Base-by-base conservation (phyloP, 2,797 vertebrate genomes). In the Dipus sagitta region DNA sequence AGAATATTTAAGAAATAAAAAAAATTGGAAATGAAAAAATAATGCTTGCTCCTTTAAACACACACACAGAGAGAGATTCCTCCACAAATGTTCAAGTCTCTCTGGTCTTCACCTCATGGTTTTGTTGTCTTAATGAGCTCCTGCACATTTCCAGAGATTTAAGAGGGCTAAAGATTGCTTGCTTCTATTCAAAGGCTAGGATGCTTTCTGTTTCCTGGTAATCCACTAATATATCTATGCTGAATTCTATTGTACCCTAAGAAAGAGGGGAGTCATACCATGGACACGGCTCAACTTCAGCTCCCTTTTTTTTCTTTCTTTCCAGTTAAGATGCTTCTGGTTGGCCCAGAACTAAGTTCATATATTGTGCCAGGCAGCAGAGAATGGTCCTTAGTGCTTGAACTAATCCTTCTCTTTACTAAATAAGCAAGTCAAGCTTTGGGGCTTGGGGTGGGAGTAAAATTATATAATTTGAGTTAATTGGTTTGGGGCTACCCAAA, bases 381-480 rank as follows among this genome's bases (percentile, higher is more conserved):
- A 96, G 96, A 92, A 97, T 88, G 92, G 0, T 94, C 95, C 97
- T 97, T 92, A 97, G 97, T 95, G 92, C 96, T 97, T 89, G 1
- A 0, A 0, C 96, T 98, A 98, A 98, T 98, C 98, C 98, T 93
- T 87, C 96, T 97, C 98, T 97, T 96, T 96, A 96, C 95, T 98
- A 97, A 98, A 98, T 96, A 97, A 97, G 97, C 96, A 97, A 98
- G 98, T 98, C 97, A 97, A 97, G 97, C 95, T 97, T 96, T 93
- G 91, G 96, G 93, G 97, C 38, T 38, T 60, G 76, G 93, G 79
- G n/a, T 82, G 71, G 93, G 77, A 88, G 54, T 77, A 95, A 98
- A 98, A 98, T 98, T 97, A 98, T 97, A 98, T 97, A 95, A 98
- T 98, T 98, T 98, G 98, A 98, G 97, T 98, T 98, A 98, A 98